phyloP scores from a whole-genome alignment of 2,113 vertebrate genomes.

The cattle (Bos taurus) region ARS-UCD2.0 NC_037331.1:80627001-80627500 shows the following conservation, averaged over 20 bases:
- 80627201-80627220: neutral
- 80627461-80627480: neutral
- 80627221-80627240: neutral
- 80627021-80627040: neutral
- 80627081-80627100: neutral
- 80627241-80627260: neutral
- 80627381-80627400: neutral
- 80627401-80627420: neutral
- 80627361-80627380: neutral
- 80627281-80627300: neutral
- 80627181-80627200: neutral
- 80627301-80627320: neutral
- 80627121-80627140: neutral
- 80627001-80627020: constrained; percentile 8
- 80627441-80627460: neutral
- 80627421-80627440: neutral
- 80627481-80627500: neutral
- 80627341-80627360: neutral
- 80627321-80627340: neutral
- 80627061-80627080: neutral
- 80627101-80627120: neutral
- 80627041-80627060: neutral
- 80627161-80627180: neutral
- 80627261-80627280: accelerated
- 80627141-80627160: neutral